Percentiles rank a stretch among this genome's conserved stretches.
Conservation (phyloP, 1,140 invertebrate species). For the Pseudomyrmex concolor region DNA sequence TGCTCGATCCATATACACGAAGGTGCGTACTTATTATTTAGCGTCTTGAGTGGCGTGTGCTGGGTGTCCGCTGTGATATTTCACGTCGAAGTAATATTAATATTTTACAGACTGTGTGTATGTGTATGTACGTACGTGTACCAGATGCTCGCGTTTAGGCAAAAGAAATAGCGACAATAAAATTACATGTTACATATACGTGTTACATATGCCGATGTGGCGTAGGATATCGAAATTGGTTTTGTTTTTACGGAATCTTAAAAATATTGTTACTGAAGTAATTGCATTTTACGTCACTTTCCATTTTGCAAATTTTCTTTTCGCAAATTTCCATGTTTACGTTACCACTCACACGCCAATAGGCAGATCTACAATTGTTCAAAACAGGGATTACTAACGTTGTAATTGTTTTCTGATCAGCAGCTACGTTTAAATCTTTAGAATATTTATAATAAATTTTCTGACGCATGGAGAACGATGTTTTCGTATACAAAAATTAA, state of each 20-base stretch:
- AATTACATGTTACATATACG: slow-evolving; percentile 30
- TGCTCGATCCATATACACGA: not conserved
- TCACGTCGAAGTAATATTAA: slow-evolving; percentile 35
- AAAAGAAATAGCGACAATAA: not conserved
- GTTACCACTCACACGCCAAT: too few relatives aligned
- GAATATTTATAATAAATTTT: too few relatives aligned
- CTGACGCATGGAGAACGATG: too few relatives aligned
- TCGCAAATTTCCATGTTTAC: not conserved
- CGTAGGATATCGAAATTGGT: not conserved
- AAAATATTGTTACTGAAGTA: slow-evolving; percentile 15
- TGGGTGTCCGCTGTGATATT: not conserved
- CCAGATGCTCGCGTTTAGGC: not conserved
- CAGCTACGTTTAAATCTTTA: too few relatives aligned
- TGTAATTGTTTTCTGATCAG: too few relatives aligned
- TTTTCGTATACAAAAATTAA: too few relatives aligned
- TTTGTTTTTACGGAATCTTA: slow-evolving; percentile 21
- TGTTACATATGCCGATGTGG: too few relatives aligned
- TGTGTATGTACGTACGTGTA: not conserved
- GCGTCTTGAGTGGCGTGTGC: not conserved
- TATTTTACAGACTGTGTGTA: slow-evolving; percentile 14
- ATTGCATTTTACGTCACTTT: not conserved
- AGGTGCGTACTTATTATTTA: slow-evolving; percentile 14
- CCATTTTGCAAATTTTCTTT: too few relatives aligned
- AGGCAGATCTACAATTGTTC: too few relatives aligned
- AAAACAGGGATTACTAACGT: too few relatives aligned